Percentiles rank a stretch among this genome's conserved stretches.
These are phyloP conservation scores for Gandaritis pyraliata DNA, from an alignment of 2,888 invertebrate genomes.

Conservation along the genomic window DNA sequence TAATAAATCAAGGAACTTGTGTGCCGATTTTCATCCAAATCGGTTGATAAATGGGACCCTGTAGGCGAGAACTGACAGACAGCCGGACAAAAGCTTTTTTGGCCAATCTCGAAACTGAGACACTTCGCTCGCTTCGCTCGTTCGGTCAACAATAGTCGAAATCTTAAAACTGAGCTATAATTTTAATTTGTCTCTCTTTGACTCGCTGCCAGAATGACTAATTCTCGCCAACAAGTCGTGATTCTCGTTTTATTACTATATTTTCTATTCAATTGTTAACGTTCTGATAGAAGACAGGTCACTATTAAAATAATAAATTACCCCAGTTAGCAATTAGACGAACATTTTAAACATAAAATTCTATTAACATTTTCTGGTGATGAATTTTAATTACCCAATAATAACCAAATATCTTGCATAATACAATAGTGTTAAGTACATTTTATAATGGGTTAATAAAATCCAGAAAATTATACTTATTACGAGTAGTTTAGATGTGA, in stretches of 20 bases:
- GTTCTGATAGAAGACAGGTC: conserved; percentile 50
- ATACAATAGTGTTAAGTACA: conserved; percentile 3
- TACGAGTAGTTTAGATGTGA: neutral
- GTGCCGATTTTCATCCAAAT: no score
- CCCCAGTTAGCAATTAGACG: conserved; percentile 34
- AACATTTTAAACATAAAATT: conserved; percentile 24
- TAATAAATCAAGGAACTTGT: no score
- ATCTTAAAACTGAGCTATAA: conserved; percentile 65
- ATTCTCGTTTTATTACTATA: conserved; percentile 68
- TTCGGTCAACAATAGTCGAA: conserved; percentile 74
- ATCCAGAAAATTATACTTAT: conserved; percentile 2
- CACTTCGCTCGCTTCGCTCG: no score
- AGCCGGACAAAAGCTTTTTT: no score
- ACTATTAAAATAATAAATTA: conserved; percentile 57
- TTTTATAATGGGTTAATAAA: conserved; percentile 4
- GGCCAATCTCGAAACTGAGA: no score
- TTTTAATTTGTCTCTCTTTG: conserved; percentile 73
- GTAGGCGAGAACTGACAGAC: no score
- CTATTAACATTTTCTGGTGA: conserved; percentile 30
- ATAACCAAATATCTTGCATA: conserved; percentile 21
- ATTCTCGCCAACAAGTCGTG: conserved; percentile 67
- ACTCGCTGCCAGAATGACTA: conserved; percentile 79
- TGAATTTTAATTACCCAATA: conserved; percentile 34
- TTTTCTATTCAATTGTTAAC: conserved; percentile 65
- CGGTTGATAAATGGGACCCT: no score